A percentile compares a stretch with the other conserved stretches of the same genome.
phyloP scores from a whole-genome alignment of 2,888 invertebrate genomes.

The Smittia aterrima region DNA sequence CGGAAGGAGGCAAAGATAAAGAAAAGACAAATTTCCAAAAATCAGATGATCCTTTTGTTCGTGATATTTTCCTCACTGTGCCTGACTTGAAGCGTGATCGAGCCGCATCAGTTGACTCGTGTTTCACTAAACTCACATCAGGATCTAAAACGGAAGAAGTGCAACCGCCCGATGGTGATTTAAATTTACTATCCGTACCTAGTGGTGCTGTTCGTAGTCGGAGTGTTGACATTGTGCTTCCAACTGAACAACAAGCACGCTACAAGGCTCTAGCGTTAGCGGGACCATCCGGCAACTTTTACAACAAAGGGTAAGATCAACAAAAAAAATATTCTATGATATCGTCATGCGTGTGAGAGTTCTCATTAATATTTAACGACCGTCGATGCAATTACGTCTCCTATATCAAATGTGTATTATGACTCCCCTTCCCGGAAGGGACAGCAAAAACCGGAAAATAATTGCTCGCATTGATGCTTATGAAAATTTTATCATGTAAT shows the following conservation, averaged over 20 bases:
- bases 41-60: constrained; percentile 54
- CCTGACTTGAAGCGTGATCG: constrained; percentile 81
- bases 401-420: too few relatives aligned
- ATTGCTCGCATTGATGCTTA: background rate
- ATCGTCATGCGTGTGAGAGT: background rate
- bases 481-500: background rate
- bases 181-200: constrained; percentile 66
- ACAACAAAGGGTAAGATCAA: constrained; percentile 32
- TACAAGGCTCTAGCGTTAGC: constrained; percentile 79
- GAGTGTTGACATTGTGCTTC: constrained; percentile 84
- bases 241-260: constrained; percentile 79
- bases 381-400: too few relatives aligned
- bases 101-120: constrained; percentile 84
- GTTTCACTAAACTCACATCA: constrained; percentile 75
- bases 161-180: constrained; percentile 60
- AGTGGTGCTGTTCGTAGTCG: constrained; percentile 71
- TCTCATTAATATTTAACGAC: too few relatives aligned
- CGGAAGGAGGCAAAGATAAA: constrained; percentile 42
- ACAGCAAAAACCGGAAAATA: background rate
- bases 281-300: constrained; percentile 51
- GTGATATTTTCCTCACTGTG: constrained; percentile 75
- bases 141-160: constrained; percentile 70
- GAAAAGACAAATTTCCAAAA: constrained; percentile 45
- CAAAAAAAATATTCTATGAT: background rate
- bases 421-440: too few relatives aligned